A percentile compares a stretch with the other conserved stretches of the same genome.
These are phyloP conservation scores for Pseudomyrmex flavicornis DNA, from an alignment of 1,140 invertebrate species.

Conservation along the genomic window DNA sequence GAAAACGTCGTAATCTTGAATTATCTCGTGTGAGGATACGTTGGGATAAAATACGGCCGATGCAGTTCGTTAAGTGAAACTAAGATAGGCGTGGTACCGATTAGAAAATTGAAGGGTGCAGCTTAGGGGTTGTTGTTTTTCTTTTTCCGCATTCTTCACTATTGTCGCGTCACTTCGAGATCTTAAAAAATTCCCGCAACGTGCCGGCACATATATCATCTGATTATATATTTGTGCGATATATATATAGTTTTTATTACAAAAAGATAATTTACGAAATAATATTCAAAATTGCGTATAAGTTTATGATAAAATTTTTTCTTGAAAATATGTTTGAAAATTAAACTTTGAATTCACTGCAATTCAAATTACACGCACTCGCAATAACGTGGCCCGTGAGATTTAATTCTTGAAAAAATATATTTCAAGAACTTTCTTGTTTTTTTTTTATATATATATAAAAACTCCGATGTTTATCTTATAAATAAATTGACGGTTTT, in stretches of 20 bases:
- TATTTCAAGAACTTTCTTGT: too few relatives aligned
- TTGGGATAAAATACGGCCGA: constrained; percentile 71
- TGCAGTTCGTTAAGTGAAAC: constrained; percentile 69
- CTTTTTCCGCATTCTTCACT: background rate
- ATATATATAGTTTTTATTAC: too few relatives aligned
- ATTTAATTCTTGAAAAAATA: too few relatives aligned
- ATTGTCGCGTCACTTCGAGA: background rate
- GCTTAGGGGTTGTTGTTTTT: constrained; percentile 55
- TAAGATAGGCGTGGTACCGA: constrained; percentile 75
- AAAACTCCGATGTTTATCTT: background rate
- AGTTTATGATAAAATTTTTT: background rate
- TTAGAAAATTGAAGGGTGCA: constrained; percentile 74
- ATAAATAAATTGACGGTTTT: background rate
- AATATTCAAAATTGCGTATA: background rate
- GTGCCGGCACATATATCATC: too few relatives aligned
- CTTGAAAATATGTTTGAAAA: too few relatives aligned
- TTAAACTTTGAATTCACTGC: background rate
- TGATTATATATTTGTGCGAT: too few relatives aligned
- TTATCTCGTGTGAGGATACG: constrained; percentile 64
- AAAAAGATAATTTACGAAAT: too few relatives aligned
- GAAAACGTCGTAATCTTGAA: constrained; percentile 38
- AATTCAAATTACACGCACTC: background rate
- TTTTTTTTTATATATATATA: too few relatives aligned
- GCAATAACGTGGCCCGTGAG: too few relatives aligned
- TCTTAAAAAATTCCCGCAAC: background rate